These are phyloP conservation scores for Condylura cristata DNA, from an alignment of 2,113 vertebrate genomes.

Conservation along the genomic window DNA sequence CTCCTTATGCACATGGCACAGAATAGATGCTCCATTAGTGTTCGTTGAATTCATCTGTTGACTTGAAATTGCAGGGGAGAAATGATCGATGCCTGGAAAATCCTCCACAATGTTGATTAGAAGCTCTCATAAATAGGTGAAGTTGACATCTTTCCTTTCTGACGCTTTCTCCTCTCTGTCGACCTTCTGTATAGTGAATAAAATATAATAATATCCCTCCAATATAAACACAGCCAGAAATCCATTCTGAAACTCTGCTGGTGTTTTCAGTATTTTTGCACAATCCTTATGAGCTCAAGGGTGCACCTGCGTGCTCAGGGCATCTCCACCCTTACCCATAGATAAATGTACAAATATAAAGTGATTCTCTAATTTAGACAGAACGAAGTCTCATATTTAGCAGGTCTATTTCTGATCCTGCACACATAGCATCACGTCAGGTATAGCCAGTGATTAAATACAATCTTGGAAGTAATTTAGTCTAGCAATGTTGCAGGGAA, in stretches of 20 bases:
- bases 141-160: not conserved
- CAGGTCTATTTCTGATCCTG: constrained; percentile 31
- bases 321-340: not conserved
- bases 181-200: not conserved
- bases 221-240: not conserved
- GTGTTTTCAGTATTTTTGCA: not conserved
- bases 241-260: not conserved
- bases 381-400: not conserved
- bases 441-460: constrained; percentile 8
- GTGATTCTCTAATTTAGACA: constrained; percentile 28
- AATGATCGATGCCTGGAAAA: not conserved
- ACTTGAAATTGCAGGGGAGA: not conserved
- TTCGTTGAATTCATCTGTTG: not conserved
- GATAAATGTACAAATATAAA: not conserved
- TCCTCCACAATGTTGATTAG: not conserved
- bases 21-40: not conserved
- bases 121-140: not conserved
- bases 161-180: not conserved
- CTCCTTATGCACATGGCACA: not conserved
- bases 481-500: not conserved
- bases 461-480: constrained; percentile 1
- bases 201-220: not conserved
- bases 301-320: not conserved
- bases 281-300: not conserved
- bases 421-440: not conserved